Base-by-base conservation (phyloP, 2,797 vertebrate genomes). In the Heteromormyrus szaboi region DNA sequence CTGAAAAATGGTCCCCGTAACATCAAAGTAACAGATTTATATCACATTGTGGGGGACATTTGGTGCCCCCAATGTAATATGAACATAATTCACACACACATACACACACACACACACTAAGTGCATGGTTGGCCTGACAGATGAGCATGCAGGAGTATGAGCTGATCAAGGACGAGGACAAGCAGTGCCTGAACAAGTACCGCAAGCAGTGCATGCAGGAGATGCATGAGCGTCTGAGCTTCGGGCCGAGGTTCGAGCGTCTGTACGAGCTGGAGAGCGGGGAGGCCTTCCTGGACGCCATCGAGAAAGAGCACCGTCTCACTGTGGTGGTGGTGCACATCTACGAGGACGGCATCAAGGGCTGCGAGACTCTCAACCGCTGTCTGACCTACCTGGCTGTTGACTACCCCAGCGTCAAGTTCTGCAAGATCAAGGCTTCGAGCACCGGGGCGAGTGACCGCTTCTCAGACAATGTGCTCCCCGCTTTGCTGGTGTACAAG, bases 81-180 rank as follows among this genome's bases (percentile, higher is more conserved):
- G 17, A 54, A 54, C 17, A 19, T 54, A 12, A 54, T 54, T 54
- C 56, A 11, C 59, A 29, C 25, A 29, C 22, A 25, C 59, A 59
- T n/a, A 65, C 62, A 65, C 62, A 68, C 25, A 25, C 25, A 25
- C 65, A 68, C 65, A 72, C 14, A 33, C 68, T 72, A 72, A 37
- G 68, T 6, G 68, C 68, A 72, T 17, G 68, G 12, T 37, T 72
- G 68, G 33, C 68, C 33, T 17, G 12, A 33, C 92, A 99, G 98
- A 98, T 99, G 97, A 99, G 97, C 50, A 95, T 98, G 90, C 98
- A 99, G 93, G 98, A 99, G 92, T 99, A 99, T 0, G 97, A 98
- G 87, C 59, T 99, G 88, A 96, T 98, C 0, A 96, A 98, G 0
- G 96, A 97, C 14, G 99, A 99, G 90, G 98, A 99, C 14, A 97